Evolutionary conservation across 2,113 vertebrate species (phyloP).

Genomic region (Solenodon paradoxus): DNA sequence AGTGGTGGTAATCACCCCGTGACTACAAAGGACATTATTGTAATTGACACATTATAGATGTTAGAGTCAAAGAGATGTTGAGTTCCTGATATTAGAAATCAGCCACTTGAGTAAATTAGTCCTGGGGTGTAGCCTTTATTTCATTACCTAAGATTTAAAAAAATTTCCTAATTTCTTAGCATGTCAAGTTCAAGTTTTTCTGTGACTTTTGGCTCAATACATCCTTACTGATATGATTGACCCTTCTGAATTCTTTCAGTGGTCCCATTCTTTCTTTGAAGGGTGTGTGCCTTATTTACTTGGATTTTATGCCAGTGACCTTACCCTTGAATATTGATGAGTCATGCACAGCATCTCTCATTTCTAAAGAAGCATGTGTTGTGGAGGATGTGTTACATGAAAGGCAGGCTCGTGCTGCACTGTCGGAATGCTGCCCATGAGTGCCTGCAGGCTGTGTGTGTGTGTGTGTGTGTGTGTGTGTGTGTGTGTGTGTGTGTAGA

Average conservation of each 20-base stretch:
- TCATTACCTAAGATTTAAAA: not conserved
- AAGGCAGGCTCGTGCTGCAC: constrained; percentile 45
- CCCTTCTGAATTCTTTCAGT: not conserved
- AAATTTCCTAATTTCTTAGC: not conserved
- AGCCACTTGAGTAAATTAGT: not conserved
- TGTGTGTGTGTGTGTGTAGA: not conserved
- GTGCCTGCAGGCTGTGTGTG: no score
- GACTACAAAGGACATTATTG: not conserved
- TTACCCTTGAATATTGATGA: constrained; percentile 39
- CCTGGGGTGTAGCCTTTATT: not conserved
- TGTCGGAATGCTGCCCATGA: not conserved
- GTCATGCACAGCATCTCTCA: constrained; percentile 11
- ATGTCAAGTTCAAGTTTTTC: not conserved
- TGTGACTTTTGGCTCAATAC: not conserved
- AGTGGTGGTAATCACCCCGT: not conserved
- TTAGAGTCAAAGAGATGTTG: not conserved
- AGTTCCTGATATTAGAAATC: not conserved
- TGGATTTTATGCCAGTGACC: not conserved
- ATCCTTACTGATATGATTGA: not conserved
- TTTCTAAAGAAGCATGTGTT: constrained; percentile 46
- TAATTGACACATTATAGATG: not conserved
- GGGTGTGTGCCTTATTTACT: not conserved
- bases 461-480: no score
- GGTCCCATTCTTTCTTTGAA: not conserved
- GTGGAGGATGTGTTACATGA: constrained; percentile 53